Evolutionary conservation across 2,113 vertebrate species (phyloP), one percentile per base, ranked within the genome.

Genomic region (Scalopus aquaticus): DNA sequence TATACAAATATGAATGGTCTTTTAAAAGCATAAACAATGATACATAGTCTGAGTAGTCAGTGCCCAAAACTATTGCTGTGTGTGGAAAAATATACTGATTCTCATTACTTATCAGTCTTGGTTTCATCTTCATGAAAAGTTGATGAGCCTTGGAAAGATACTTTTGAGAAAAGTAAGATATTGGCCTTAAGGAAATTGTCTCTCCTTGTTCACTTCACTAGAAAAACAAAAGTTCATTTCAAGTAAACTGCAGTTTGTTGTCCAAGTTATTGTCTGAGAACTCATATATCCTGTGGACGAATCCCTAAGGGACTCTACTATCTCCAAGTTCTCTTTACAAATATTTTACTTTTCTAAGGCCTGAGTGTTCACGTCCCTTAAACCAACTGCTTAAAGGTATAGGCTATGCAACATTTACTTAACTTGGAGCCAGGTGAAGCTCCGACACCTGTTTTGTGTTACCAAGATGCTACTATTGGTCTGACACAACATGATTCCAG

Each of bases 401-500:
- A 87, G 17, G 32, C 24, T 65, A 19, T 78, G 56, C 28, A 86
- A n/a, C 4, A 8, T 92, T 78, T 81, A 67, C 3, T 86, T 24
- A 72, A 65, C 0, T 20, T 72, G 46, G 49, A 97, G 83, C 69
- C n/a, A 83, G 94, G 70, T 90, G 54, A 30, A 85, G 32, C 69
- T 96, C 78, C 82, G 83, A 93, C 84, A 74, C 42, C 54, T 94
- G 6, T 11, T 95, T n/a, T 82, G 58, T 81, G 58, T 83, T 35
- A 84, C 28, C 22, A 56, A 37, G 44, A 35, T 16, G 4, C 22
- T 20, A 2, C 35, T 2, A 42, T 9, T 39, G n/a, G 17, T 74
- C 39, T 78, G 35, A 67, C 30, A n/a, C 9, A 49, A 17, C 49
- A 9, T 26, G 58, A 60, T 19, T 82, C 8, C 28, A 67, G 5